These are phyloP conservation scores for Rhombomys opimus DNA, from an alignment of 2,113 vertebrate genomes.

Conservation along the genomic window DNA sequence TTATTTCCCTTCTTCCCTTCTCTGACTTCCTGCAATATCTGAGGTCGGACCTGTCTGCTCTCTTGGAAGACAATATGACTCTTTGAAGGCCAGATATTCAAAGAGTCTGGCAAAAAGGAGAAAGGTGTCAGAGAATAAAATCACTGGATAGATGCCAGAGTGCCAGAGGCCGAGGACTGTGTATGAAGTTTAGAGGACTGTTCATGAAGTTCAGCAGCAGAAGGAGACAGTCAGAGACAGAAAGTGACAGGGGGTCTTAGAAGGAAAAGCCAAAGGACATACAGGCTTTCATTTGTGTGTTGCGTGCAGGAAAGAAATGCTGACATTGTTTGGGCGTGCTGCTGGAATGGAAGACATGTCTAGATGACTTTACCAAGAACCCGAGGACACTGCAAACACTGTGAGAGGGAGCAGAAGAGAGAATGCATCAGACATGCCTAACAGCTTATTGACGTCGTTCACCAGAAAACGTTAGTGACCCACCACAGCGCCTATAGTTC, in stretches of 20 bases:
- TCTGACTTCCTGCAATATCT: neutral
- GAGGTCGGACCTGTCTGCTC: neutral
- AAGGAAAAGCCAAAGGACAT: neutral
- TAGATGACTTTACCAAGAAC: neutral
- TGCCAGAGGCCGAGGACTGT: neutral
- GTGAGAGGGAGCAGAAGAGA: neutral
- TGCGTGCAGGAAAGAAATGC: neutral
- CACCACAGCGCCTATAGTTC: neutral
- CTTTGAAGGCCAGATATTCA: neutral
- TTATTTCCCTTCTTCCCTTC: neutral
- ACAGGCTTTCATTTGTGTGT: rapidly evolving
- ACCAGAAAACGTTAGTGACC: slow-evolving; percentile 28
- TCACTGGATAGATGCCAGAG: neutral
- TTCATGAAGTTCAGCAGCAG: neutral
- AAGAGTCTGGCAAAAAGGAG: neutral
- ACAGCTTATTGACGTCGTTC: neutral
- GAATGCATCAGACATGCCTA: neutral
- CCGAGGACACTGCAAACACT: neutral
- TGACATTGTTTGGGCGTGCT: neutral
- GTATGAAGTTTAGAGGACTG: neutral
- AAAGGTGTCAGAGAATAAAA: neutral
- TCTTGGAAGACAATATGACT: neutral
- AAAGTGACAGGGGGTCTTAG: neutral
- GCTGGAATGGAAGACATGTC: neutral
- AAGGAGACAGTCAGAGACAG: neutral